Evolutionary conservation across 2,113 vertebrate genomes (phyloP).

Genomic region (Rafetus swinhoei): DNA sequence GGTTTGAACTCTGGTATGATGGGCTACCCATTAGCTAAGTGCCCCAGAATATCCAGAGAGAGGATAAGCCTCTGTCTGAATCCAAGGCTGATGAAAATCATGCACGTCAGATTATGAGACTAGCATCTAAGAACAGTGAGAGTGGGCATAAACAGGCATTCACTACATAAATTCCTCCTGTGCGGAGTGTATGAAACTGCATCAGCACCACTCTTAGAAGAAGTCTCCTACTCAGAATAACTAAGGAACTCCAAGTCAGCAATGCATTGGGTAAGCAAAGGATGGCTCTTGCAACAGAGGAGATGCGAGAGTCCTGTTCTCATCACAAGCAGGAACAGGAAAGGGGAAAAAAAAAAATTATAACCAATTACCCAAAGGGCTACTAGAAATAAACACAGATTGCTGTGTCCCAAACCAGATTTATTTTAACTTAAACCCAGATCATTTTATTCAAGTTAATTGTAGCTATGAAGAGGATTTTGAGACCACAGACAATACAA

Average conservation of each 20-base stretch:
- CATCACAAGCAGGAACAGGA: neutral
- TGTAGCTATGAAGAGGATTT: too few relatives aligned
- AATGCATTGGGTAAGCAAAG: neutral
- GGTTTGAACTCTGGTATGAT: neutral
- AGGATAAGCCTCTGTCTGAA: neutral
- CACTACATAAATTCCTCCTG: neutral
- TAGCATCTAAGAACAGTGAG: neutral
- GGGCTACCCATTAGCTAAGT: neutral
- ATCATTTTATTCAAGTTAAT: too few relatives aligned
- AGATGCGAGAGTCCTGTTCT: neutral
- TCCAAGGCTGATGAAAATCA: neutral
- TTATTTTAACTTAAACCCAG: too few relatives aligned
- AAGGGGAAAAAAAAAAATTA: neutral
- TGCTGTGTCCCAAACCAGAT: too few relatives aligned
- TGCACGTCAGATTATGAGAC: neutral
- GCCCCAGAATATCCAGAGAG: neutral
- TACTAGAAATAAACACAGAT: too few relatives aligned
- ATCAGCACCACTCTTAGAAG: neutral
- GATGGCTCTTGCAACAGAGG: neutral
- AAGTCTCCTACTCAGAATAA: neutral
- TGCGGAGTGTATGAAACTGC: neutral
- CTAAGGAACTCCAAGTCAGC: accelerated
- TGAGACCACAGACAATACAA: too few relatives aligned
- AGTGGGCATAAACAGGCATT: neutral
- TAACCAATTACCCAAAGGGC: neutral